Evolutionary conservation across 2,888 invertebrate species (phyloP).

Genomic region (Apamea anceps): DNA sequence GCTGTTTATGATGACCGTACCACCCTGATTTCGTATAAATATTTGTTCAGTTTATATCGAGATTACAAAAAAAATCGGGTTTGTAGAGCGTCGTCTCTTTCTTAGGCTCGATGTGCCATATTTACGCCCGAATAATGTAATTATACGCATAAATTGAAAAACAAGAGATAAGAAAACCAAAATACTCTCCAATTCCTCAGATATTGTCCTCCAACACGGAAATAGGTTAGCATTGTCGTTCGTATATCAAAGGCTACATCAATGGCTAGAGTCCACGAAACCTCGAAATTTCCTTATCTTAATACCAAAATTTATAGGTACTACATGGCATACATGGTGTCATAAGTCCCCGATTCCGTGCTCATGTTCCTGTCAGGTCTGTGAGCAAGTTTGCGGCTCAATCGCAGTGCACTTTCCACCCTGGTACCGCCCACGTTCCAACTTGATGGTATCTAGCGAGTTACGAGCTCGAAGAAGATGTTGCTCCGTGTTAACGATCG

Average conservation of each 20-base stretch:
- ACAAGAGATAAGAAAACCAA: constrained; percentile 29
- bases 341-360: constrained; percentile 77
- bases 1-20: not conserved
- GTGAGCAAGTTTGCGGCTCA: constrained; percentile 60
- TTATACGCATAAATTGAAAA: constrained; percentile 20
- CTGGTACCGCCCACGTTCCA: constrained; percentile 67
- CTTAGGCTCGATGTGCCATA: not conserved
- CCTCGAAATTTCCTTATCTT: constrained; percentile 74
- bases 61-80: not conserved
- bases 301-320: constrained; percentile 75
- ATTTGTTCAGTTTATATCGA: not conserved
- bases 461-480: constrained; percentile 74
- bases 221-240: constrained; percentile 57
- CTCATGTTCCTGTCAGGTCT: constrained; percentile 65
- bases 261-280: constrained; percentile 52
- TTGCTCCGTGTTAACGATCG: constrained; percentile 67
- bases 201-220: constrained; percentile 52
- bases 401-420: constrained; percentile 64
- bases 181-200: constrained; percentile 16
- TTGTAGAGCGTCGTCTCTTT: not conserved
- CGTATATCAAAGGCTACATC: constrained; percentile 59
- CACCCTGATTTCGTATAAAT: constrained; percentile 5
- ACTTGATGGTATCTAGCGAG: constrained; percentile 73
- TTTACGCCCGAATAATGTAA: not conserved
- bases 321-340: constrained; percentile 67